Base-by-base conservation (phyloP, 1,140 invertebrate genomes). In the Temnothorax curvispinosus region DNA sequence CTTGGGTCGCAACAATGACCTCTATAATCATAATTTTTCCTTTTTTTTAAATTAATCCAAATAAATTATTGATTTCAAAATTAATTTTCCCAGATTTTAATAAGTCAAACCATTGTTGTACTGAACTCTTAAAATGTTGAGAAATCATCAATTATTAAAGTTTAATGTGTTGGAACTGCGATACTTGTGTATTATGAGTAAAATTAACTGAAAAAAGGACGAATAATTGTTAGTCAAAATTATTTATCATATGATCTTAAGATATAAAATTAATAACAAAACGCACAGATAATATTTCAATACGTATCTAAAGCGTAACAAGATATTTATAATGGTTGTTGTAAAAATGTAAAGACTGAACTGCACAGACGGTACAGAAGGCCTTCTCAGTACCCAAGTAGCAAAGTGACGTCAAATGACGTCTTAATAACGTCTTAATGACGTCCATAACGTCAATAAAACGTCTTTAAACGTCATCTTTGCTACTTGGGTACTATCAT, bases 271-370 rank as follows among this genome's bases (percentile, higher is more conserved):
- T 21, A 52, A 52, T 15, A 54, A 50, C 8, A 50, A 75, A 84
- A 84, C 69, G 69, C 69, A 84, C 80, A 84, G 38, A 84, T 21
- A 47, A 82, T 84, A 50, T 84, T 84, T 75, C 44, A 84, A 71
- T 81, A 6, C 47, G 50, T 60, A 47, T 75, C 1, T n/a, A 38
- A 84, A 38, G 56, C 15, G 27, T 60, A 41, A 60, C 41, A 60
- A 60, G 41, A 13, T 47, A 58, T 38, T 44, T 72, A 58, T 56
- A 8, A 9, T 27, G 44, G 50, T 21, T 62, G 41, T 75, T 71
- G 9, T 32, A 64, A 54, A 67, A 35, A 62, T 65, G 7, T 54
- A 47, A 71, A 84, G 80, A 84, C 80, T 84, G 80, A 81, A 84
- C 11, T 50, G 7, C 13, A n/a, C 18, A 56, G 13, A 3, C 21